Evolutionary conservation across 2,888 invertebrate species (phyloP).

Genomic region (Gortyna flavago): DNA sequence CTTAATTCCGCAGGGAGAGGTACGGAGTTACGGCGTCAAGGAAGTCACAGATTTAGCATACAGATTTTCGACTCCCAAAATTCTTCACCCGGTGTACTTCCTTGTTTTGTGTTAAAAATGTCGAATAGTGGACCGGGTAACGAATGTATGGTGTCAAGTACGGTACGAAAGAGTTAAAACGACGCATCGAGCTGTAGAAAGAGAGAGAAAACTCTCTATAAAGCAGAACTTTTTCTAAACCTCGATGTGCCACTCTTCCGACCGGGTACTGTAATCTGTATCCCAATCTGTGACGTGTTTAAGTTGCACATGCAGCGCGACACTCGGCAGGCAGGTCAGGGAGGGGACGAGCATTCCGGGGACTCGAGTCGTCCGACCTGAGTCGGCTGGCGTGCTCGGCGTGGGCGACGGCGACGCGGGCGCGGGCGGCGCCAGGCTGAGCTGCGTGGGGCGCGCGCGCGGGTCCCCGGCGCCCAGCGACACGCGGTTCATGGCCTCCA

Average conservation of each 20-base stretch:
- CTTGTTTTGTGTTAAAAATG: background rate
- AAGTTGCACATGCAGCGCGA: slow-evolving; percentile 55
- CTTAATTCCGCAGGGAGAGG: slow-evolving; percentile 31
- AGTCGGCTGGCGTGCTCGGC: slow-evolving; percentile 89
- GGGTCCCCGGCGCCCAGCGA: slow-evolving; percentile 80
- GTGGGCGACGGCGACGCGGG: slow-evolving; percentile 89
- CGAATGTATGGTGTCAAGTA: slow-evolving; percentile 25
- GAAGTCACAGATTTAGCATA: slow-evolving; percentile 41
- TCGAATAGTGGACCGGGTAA: background rate
- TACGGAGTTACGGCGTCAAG: slow-evolving; percentile 45
- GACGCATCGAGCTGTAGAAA: background rate
- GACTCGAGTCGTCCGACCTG: slow-evolving; percentile 85
- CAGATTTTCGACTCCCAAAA: slow-evolving; percentile 19
- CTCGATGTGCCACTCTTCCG: background rate
- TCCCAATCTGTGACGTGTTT: slow-evolving; percentile 49
- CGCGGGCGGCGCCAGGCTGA: slow-evolving; percentile 80
- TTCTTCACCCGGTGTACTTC: slow-evolving; percentile 3
- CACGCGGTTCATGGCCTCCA: slow-evolving; percentile 89
- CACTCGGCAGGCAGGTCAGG: slow-evolving; percentile 62
- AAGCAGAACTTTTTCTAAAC: background rate
- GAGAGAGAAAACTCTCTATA: background rate
- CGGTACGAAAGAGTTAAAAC: background rate
- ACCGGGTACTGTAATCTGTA: background rate
- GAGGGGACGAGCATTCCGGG: slow-evolving; percentile 79
- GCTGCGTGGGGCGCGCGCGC: slow-evolving; percentile 83